Evolutionary conservation across 92 coral and sea anemone genomes (phyloP).

Genomic region (Hydrozoanthus gracilis): DNA sequence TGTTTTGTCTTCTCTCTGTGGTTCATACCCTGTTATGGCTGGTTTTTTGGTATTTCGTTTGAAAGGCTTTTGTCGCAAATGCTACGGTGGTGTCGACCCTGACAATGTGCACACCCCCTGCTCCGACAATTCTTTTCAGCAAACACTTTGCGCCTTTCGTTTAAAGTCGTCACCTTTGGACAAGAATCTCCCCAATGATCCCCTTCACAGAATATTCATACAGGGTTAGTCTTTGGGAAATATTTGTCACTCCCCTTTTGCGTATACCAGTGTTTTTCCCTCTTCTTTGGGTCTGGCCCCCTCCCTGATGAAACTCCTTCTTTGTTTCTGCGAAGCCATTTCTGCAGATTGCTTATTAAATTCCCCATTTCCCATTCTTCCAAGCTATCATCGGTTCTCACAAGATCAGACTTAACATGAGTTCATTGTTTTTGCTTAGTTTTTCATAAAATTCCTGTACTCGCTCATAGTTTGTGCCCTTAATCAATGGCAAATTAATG

Average conservation of each 20-base stretch:
- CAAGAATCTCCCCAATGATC: constrained; percentile 2
- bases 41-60: neutral
- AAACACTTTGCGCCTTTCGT: too few relatives aligned
- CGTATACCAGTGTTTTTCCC: constrained; percentile 45
- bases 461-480: constrained; percentile 37
- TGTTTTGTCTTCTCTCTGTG: constrained; percentile 34
- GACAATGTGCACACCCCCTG: constrained; percentile 33
- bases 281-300: constrained; percentile 13
- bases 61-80: constrained; percentile 31
- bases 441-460: constrained; percentile 61
- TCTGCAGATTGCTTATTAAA: neutral
- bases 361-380: constrained; percentile 56
- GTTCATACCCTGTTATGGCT: too few relatives aligned
- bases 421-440: constrained; percentile 60
- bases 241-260: constrained; percentile 24
- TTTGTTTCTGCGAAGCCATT: constrained; percentile 56
- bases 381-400: constrained; percentile 63
- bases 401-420: constrained; percentile 59
- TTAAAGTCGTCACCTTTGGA: constrained; percentile 18
- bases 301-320: neutral
- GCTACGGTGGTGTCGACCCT: constrained; percentile 43
- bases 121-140: constrained; percentile 14
- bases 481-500: constrained; percentile 44
- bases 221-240: constrained; percentile 13
- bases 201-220: constrained; percentile 42